Evolutionary conservation across 2,888 invertebrate species (phyloP).

Genomic region (Mamestra brassicae): DNA sequence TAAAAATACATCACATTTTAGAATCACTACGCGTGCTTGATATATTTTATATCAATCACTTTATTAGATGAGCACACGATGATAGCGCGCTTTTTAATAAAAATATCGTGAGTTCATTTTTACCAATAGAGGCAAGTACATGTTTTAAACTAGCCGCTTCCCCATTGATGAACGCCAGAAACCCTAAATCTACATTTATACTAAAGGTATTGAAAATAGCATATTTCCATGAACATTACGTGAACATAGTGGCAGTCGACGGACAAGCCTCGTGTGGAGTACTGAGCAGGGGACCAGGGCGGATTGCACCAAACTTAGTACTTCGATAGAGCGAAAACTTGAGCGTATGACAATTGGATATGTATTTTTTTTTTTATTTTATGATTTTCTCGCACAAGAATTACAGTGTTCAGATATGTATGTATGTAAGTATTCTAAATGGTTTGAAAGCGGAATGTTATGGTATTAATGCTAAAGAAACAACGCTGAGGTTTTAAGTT

Average conservation of each 20-base stretch:
- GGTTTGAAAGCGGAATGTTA: constrained; percentile 41
- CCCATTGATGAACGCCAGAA: constrained; percentile 35
- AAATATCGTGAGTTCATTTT: constrained; percentile 49
- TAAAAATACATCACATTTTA: constrained; percentile 76
- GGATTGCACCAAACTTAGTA: constrained; percentile 49
- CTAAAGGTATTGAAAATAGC: constrained; percentile 42
- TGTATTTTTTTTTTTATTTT: constrained; percentile 17
- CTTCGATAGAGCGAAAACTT: constrained; percentile 12
- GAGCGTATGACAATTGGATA: constrained; percentile 44
- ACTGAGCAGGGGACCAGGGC: constrained; percentile 57
- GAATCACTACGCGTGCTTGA: constrained; percentile 63
- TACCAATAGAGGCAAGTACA: constrained; percentile 45
- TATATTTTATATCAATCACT: constrained; percentile 51
- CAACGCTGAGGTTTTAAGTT: constrained; percentile 30
- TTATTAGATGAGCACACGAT: constrained; percentile 39
- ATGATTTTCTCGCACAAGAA: constrained; percentile 11
- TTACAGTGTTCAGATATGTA: constrained; percentile 34
- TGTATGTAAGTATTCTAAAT: constrained; percentile 28
- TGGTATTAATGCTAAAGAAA: constrained; percentile 29
- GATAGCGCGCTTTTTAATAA: constrained; percentile 45
- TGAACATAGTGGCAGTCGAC: constrained; percentile 54
- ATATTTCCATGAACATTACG: constrained; percentile 37
- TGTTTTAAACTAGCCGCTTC: constrained; percentile 49
- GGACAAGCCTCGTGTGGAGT: constrained; percentile 49
- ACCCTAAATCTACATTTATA: constrained; percentile 52